phyloP scores from a whole-genome alignment of 1,140 invertebrate genomes.

The Rhagoletis pomonella region DNA sequence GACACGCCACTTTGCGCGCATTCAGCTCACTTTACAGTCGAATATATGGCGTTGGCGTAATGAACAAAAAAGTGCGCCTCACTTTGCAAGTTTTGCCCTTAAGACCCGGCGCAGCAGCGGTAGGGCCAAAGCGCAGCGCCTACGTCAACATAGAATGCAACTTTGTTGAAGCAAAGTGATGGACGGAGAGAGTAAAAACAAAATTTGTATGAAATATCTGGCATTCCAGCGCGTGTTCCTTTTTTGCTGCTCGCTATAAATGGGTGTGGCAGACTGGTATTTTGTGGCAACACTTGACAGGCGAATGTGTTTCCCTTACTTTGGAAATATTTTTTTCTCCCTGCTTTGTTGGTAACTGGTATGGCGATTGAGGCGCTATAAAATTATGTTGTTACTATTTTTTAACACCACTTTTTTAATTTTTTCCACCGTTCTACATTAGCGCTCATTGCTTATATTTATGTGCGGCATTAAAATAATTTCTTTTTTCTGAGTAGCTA shows the following conservation, averaged over 20 bases:
- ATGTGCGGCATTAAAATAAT: constrained; percentile 26
- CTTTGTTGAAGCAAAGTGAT: background rate
- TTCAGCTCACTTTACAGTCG: background rate
- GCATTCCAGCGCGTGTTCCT: background rate
- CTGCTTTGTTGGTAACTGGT: background rate
- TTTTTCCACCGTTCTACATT: background rate
- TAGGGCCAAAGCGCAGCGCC: background rate
- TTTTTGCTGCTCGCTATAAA: constrained; percentile 22
- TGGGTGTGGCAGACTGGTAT: constrained; percentile 31
- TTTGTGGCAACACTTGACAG: constrained; percentile 46
- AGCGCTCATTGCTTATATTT: constrained; percentile 29
- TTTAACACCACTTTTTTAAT: background rate
- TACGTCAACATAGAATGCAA: background rate
- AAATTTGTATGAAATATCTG: constrained; percentile 46
- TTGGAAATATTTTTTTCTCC: background rate
- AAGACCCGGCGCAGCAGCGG: background rate
- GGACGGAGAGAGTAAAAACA: no score
- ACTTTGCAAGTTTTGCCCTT: constrained; percentile 32
- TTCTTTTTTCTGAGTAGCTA: background rate
- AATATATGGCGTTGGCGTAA: background rate
- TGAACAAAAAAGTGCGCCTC: background rate
- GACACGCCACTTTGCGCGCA: background rate
- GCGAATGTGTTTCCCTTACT: background rate
- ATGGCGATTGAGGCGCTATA: background rate
- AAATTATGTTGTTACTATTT: constrained; percentile 34